Evolutionary conservation across 1,140 invertebrate genomes (phyloP).

Genomic region (Homalodisca vitripennis): DNA sequence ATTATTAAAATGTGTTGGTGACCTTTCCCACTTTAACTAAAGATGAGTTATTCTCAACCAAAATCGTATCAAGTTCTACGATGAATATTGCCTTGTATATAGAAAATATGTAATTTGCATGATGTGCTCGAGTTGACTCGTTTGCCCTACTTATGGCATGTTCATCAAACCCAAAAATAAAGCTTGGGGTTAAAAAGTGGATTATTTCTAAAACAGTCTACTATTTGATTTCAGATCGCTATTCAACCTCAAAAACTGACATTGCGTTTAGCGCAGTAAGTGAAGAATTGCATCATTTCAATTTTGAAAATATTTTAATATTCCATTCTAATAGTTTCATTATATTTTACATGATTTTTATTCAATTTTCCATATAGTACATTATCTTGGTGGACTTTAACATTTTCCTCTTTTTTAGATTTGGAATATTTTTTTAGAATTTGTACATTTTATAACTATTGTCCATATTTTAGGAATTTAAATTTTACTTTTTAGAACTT

Average conservation of each 20-base stretch:
- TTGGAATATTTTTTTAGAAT: conserved; percentile 17
- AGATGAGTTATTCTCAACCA: no score
- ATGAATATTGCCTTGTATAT: no score
- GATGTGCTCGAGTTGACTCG: no score
- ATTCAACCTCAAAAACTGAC: conserved; percentile 20
- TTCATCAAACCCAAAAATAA: neutral
- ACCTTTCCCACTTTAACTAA: no score
- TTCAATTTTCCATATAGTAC: conserved; percentile 20
- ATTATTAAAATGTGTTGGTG: no score
- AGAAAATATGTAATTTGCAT: no score
- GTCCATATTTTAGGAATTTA: conserved; percentile 6
- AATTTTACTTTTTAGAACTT: conserved; percentile 18
- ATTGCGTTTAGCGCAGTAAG: conserved; percentile 18
- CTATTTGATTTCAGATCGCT: conserved; percentile 28
- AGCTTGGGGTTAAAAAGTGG: neutral
- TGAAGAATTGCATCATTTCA: conserved; percentile 25
- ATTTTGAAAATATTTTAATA: neutral
- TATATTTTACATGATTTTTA: conserved; percentile 23
- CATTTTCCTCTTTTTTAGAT: conserved; percentile 17
- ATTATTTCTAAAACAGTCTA: conserved; percentile 15
- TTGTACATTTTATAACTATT: conserved; percentile 17
- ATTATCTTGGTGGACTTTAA: conserved; percentile 21
- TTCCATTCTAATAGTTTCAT: conserved; percentile 19
- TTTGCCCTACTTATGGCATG: no score
- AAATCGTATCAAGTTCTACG: no score